Evolutionary conservation across 2,113 vertebrate genomes (phyloP).

Genomic region (Candoia aspera): DNA sequence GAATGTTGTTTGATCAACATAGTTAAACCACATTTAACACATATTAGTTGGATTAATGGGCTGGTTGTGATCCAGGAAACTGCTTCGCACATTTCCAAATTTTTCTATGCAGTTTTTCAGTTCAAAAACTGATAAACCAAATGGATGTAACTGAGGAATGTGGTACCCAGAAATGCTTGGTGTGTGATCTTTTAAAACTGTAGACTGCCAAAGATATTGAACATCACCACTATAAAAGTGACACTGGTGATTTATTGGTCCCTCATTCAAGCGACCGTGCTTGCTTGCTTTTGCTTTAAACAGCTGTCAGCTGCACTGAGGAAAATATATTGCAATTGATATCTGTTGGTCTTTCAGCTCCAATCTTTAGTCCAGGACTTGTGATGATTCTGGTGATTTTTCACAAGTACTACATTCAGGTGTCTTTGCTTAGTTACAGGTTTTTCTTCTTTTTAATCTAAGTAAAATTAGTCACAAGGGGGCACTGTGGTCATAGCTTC

Average conservation of each 20-base stretch:
- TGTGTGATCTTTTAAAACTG: background rate
- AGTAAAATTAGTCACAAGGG: conserved; percentile 50
- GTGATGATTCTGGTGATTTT: background rate
- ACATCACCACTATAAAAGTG: background rate
- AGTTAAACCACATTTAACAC: background rate
- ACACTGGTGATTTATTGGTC: background rate
- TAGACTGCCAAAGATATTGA: background rate
- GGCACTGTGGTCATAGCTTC: conserved; percentile 53
- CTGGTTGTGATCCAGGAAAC: no score
- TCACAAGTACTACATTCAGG: background rate
- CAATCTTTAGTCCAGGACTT: background rate
- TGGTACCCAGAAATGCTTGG: background rate
- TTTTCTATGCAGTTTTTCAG: background rate
- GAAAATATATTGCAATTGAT: background rate
- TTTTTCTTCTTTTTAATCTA: background rate
- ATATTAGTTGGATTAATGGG: background rate
- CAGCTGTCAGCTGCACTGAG: background rate
- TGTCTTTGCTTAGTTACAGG: background rate
- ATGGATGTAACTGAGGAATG: background rate
- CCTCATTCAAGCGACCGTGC: background rate
- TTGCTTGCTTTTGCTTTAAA: background rate
- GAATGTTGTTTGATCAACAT: background rate
- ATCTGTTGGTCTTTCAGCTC: background rate
- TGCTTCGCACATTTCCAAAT: background rate
- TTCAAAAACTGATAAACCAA: background rate